phyloP scores from a whole-genome alignment of 92 coral and sea anemone genomes.

The Parazoanthus darwini region DNA sequence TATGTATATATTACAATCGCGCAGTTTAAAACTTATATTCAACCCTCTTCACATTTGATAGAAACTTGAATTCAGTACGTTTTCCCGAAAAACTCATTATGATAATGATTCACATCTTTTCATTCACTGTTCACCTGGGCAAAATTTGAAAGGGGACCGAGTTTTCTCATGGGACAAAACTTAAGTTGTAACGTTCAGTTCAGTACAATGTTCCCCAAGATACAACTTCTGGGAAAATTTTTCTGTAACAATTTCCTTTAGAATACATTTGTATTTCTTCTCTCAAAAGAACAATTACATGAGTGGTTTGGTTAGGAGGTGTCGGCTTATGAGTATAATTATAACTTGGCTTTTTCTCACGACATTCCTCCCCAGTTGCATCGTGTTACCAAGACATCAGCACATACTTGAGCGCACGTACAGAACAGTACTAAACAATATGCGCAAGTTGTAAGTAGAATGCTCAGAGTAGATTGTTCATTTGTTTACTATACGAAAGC shows the following conservation, averaged over 20 bases:
- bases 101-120: no score
- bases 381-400: not conserved
- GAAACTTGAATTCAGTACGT: no score
- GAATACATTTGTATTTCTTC: not conserved
- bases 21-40: no score
- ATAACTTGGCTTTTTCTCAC: not conserved
- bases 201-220: no score
- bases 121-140: not conserved
- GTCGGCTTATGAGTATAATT: not conserved
- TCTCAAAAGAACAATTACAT: not conserved
- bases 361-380: not conserved
- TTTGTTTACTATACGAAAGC: not conserved
- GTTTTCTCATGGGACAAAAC: not conserved
- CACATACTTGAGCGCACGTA: not conserved
- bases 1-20: no score
- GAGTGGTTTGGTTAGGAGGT: not conserved
- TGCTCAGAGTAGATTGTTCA: not conserved
- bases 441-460: not conserved
- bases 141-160: not conserved
- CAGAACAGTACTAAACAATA: not conserved
- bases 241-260: not conserved
- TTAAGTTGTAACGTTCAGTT: not conserved
- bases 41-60: no score
- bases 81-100: no score
- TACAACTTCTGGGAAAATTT: not conserved